Conservation (phyloP, 2,888 invertebrate species). For the Eupsilia transversa region DNA sequence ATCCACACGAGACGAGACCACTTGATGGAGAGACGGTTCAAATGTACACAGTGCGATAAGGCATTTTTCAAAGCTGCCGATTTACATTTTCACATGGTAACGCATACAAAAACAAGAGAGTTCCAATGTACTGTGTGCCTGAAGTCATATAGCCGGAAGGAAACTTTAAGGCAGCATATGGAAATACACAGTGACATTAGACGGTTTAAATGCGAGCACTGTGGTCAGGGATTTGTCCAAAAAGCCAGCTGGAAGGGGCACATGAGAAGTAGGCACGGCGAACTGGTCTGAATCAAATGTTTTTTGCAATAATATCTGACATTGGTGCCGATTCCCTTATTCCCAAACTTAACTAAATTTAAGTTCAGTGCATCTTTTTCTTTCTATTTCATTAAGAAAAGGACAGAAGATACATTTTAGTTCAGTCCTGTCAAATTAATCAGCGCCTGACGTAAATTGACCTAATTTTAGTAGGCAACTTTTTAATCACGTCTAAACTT, state of each 20-base stretch:
- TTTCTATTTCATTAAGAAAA: no score
- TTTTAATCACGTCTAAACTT: no score
- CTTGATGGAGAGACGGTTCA: constrained; percentile 61
- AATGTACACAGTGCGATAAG: constrained; percentile 61
- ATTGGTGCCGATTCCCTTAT: no score
- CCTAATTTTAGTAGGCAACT: no score
- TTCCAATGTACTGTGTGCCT: constrained; percentile 79
- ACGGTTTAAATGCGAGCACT: constrained; percentile 68
- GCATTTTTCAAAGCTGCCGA: constrained; percentile 59
- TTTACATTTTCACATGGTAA: constrained; percentile 77
- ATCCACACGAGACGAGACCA: constrained; percentile 82
- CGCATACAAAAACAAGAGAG: constrained; percentile 70
- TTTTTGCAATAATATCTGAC: no score
- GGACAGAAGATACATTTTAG: no score
- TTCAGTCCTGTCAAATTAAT: no score
- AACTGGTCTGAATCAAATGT: constrained; percentile 31
- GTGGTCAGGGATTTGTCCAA: constrained; percentile 74
- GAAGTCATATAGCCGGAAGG: constrained; percentile 72
- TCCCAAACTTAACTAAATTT: no score
- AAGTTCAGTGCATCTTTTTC: no score
- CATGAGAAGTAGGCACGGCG: constrained; percentile 51
- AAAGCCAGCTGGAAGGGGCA: constrained; percentile 74
- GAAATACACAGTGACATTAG: constrained; percentile 72
- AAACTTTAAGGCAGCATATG: constrained; percentile 72
- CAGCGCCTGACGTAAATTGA: no score